A percentile compares a stretch with the other conserved stretches of the same genome.
Evolutionary conservation across 2,888 invertebrate genomes (phyloP).

Genomic region (Tachystola acroxantha): DNA sequence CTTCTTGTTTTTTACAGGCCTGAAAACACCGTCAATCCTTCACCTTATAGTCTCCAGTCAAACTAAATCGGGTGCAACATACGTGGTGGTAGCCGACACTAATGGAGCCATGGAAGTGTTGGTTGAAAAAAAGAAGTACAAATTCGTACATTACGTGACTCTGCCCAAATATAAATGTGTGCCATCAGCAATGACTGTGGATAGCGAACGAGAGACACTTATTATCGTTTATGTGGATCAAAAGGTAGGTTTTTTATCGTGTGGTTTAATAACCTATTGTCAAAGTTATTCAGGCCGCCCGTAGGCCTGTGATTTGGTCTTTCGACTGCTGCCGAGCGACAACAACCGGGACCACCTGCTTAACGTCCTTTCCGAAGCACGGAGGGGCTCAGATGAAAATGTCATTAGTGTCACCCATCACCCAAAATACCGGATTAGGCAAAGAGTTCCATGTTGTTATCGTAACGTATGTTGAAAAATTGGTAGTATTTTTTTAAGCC

Average conservation of each 20-base stretch:
- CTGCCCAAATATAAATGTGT: slow-evolving; percentile 84
- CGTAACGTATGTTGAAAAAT: no score
- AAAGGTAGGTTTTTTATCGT: slow-evolving; percentile 81
- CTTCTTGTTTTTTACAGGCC: slow-evolving; percentile 61
- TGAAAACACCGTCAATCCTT: slow-evolving; percentile 75
- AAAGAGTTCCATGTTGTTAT: no score
- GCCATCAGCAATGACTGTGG: slow-evolving; percentile 85
- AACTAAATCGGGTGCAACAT: slow-evolving; percentile 40
- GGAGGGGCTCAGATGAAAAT: no score
- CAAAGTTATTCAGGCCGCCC: no score
- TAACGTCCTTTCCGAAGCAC: no score
- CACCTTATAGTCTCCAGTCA: slow-evolving; percentile 47
- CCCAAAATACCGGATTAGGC: no score
- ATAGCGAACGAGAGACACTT: slow-evolving; percentile 76
- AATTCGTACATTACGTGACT: slow-evolving; percentile 64
- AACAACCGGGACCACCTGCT: no score
- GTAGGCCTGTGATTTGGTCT: no score
- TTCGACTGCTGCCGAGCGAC: no score
- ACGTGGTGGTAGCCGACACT: slow-evolving; percentile 83
- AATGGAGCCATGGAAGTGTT: slow-evolving; percentile 83
- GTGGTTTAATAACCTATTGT: no score
- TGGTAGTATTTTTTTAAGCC: no score
- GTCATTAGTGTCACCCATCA: no score
- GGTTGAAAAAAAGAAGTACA: slow-evolving; percentile 37
- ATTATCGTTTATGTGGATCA: slow-evolving; percentile 88